Percentiles rank a stretch among this genome's conserved stretches.
These are phyloP conservation scores for Anomalospiza imberbis DNA, from an alignment of 2,797 vertebrate species.

Conservation along the genomic window DNA sequence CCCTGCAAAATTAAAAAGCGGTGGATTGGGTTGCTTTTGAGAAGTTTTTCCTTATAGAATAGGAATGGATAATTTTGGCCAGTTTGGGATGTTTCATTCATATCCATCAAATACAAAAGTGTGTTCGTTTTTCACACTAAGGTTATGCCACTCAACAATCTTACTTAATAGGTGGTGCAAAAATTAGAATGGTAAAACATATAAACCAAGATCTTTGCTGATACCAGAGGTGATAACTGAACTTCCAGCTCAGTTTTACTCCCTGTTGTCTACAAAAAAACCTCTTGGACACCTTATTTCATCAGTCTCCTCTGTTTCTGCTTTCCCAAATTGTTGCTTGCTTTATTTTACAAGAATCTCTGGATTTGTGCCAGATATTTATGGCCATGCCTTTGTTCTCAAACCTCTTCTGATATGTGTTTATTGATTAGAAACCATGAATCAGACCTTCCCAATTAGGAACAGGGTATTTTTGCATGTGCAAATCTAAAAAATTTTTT, in stretches of 20 bases:
- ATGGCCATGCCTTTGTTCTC: background rate
- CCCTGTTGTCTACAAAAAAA: background rate
- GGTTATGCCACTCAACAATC: background rate
- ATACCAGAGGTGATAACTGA: background rate
- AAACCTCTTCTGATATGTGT: background rate
- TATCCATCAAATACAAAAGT: background rate
- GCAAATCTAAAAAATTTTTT: fast-evolving
- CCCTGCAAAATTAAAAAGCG: background rate
- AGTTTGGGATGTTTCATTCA: background rate
- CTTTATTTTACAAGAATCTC: background rate
- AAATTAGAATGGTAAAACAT: background rate
- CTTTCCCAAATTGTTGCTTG: background rate
- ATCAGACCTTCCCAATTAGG: background rate
- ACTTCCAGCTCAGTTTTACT: background rate
- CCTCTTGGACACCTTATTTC: background rate
- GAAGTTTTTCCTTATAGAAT: background rate
- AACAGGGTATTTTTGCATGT: background rate
- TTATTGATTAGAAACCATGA: background rate
- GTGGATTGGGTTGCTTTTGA: background rate
- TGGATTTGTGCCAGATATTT: background rate
- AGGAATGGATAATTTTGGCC: background rate
- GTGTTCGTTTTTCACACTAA: background rate
- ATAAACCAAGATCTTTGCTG: background rate
- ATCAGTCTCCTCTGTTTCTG: background rate
- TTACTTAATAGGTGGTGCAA: background rate